Conservation (phyloP, 2,888 invertebrate species). For the Timema cristinae region DNA sequence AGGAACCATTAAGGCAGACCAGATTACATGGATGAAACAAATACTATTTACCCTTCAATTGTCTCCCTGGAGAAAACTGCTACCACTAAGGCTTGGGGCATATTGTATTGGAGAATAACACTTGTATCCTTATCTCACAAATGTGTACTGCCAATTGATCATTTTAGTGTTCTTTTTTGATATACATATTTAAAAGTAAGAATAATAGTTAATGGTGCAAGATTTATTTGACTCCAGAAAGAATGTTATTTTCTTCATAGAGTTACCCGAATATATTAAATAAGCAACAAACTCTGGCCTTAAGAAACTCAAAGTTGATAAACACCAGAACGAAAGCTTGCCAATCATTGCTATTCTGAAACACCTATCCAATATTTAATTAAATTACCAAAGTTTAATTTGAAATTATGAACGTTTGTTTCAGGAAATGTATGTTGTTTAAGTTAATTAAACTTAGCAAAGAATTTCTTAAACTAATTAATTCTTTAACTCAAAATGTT, state of each 20-base stretch:
- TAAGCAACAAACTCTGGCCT: too few species aligned
- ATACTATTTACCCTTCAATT: not conserved
- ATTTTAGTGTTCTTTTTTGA: too few species aligned
- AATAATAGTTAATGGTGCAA: too few species aligned
- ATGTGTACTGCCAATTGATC: not conserved
- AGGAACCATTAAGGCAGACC: not conserved
- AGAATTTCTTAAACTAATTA: not conserved
- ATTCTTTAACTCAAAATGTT: not conserved
- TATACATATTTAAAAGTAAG: too few species aligned
- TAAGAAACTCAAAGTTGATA: too few species aligned
- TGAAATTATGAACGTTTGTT: not conserved
- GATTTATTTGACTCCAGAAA: too few species aligned
- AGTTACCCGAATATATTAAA: too few species aligned
- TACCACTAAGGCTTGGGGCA: not conserved
- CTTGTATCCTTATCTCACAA: not conserved
- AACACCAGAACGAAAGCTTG: too few species aligned
- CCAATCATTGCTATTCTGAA: too few species aligned
- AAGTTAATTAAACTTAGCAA: not conserved
- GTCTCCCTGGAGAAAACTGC: slow-evolving; percentile 6
- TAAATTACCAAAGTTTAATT: not conserved
- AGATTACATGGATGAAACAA: not conserved
- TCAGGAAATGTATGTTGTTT: too few species aligned
- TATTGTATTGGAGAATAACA: not conserved
- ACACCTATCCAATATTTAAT: too few species aligned
- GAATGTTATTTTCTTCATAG: too few species aligned